These are phyloP conservation scores for Phylloscopus whistleri DNA, from an alignment of 2,113 vertebrate genomes.

Conservation along the genomic window DNA sequence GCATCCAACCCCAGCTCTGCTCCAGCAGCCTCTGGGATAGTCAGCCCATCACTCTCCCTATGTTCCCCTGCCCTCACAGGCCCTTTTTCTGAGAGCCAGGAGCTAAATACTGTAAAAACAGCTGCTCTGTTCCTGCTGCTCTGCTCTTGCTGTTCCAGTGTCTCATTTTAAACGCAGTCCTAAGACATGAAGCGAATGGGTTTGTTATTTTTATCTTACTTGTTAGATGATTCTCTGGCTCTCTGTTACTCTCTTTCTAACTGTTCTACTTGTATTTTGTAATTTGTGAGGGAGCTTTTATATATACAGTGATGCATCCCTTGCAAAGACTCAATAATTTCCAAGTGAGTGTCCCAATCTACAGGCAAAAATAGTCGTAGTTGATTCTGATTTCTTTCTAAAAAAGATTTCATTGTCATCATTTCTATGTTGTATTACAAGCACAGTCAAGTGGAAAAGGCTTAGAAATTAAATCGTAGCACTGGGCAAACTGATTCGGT, in stretches of 20 bases:
- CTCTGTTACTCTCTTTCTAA: background rate
- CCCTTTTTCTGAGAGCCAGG: background rate
- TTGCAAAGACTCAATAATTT: background rate
- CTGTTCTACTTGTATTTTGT: background rate
- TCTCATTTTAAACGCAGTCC: background rate
- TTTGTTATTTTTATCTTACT: background rate
- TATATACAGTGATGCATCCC: background rate
- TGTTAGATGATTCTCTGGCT: background rate
- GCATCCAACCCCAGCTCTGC: background rate
- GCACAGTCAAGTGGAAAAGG: background rate
- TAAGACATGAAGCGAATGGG: background rate
- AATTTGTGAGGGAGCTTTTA: background rate
- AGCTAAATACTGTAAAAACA: background rate
- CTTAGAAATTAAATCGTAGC: background rate
- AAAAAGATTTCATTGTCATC: background rate
- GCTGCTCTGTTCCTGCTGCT: background rate
- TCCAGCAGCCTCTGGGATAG: background rate
- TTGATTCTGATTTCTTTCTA: background rate
- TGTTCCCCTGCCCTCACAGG: background rate
- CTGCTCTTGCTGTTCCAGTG: background rate
- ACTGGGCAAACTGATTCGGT: background rate
- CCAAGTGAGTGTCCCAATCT: background rate
- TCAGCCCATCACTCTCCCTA: background rate
- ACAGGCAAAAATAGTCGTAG: fast-evolving
- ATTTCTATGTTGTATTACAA: background rate